Base-by-base conservation (phyloP, 2,888 invertebrate genomes). In the Apocheima hispidaria region DNA sequence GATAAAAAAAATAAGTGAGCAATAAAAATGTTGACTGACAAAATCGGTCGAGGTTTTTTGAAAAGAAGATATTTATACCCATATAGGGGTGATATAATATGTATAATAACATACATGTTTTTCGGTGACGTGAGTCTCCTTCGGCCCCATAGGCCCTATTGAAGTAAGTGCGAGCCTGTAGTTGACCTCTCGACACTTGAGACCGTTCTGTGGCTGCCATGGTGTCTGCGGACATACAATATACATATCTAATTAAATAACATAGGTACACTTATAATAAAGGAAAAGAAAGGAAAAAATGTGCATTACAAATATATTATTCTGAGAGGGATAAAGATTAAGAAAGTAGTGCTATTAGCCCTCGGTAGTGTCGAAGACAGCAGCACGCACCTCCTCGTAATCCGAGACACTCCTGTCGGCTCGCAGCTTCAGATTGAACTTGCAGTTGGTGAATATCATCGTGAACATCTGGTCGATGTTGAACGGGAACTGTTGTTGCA, bases 391-490 rank as follows among this genome's bases (percentile, higher is more conserved):
- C 87, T 96, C 95, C 9, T 95, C 94, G 64, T 97, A 94, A 88
- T 98, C 97, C 68, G 96, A 95, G 43, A 97, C 97, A 82, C 96
- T 96, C 60, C 98, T 93, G 12, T 94, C 93, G 4, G 96, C 95
- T 69, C 97, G 95, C 82, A 98, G 96, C 79, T 98, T 97, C 61
- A 96, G 90, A 81, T 96, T 96, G 90, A 99, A 99, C 86, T 97
- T 96, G 50, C 97, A 98, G 90, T 97, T 98, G 57, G 98, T 98
- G 93, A 99, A 99, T 48, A 99, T 93, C 85, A 98, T 94, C 52
- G 97, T 97, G 90, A 98, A 99, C 63, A 99, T 90, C 74, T 97
- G 96, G 89, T 99, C 98, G 70, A 98, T 96, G 84, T 96, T 95
- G 75, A 98, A 95, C 56, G 97, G 95, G 84, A 97, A 95, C 73